These are phyloP conservation scores for Pseudotriccus pelzelni DNA, from an alignment of 2,797 vertebrate species.

Conservation along the genomic window DNA sequence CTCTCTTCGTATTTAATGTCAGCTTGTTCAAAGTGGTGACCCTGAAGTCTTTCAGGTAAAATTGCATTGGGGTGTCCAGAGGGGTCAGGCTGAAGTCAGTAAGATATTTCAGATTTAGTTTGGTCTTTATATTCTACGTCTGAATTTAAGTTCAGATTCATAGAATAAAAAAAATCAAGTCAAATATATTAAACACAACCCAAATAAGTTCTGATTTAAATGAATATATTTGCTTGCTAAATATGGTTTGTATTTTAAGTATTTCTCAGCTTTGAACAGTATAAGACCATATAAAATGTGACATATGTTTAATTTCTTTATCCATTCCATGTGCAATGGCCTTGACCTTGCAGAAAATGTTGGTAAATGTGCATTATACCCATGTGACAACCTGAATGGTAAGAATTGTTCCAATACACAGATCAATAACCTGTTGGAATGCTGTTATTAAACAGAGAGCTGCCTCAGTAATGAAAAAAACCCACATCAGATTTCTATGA, in stretches of 20 bases:
- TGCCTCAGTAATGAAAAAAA: neutral
- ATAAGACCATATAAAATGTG: accelerated
- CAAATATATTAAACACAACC: neutral
- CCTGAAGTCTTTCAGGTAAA: neutral
- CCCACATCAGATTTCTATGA: neutral
- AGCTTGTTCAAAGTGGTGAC: neutral
- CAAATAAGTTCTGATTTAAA: neutral
- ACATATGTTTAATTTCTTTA: accelerated
- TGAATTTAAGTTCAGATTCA: neutral
- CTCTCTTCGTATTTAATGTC: neutral
- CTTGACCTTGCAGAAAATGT: neutral
- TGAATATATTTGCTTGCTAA: neutral
- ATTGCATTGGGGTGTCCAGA: neutral
- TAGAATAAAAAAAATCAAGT: no score
- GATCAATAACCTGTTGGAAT: neutral
- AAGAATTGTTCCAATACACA: neutral
- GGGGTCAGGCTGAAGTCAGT: neutral
- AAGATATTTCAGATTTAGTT: neutral
- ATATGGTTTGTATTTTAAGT: accelerated
- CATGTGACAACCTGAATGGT: neutral
- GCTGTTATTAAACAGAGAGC: neutral
- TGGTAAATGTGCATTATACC: neutral
- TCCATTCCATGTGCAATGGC: accelerated
- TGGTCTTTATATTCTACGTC: neutral
- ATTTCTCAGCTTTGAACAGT: neutral